Conservation (phyloP, 2,888 invertebrate species). For the Ptilodon capucinus region DNA sequence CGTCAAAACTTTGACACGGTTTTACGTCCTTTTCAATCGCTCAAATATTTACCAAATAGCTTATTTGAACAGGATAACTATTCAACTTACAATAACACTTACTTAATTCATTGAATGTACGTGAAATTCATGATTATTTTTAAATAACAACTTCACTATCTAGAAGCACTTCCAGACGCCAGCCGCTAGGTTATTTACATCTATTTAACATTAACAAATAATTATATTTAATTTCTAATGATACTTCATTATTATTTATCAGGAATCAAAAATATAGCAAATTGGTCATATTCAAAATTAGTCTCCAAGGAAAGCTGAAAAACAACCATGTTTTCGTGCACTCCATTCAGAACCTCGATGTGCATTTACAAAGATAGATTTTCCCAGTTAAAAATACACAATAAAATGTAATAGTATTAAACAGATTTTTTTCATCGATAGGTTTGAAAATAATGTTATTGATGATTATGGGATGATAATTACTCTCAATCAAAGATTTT, state of each 20-base stretch:
- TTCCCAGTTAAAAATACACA: too few relatives aligned
- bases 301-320: slow-evolving; percentile 74
- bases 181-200: slow-evolving; percentile 68
- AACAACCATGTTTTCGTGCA: slow-evolving; percentile 79
- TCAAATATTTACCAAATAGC: slow-evolving; percentile 12
- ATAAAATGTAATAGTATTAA: too few relatives aligned
- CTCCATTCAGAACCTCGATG: slow-evolving; percentile 50
- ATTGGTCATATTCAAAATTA: slow-evolving; percentile 55
- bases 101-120: slow-evolving; percentile 68
- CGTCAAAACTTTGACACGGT: slow-evolving; percentile 66
- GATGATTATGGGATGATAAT: too few relatives aligned
- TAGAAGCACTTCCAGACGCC: slow-evolving; percentile 66
- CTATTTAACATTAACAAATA: slow-evolving; percentile 47
- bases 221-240: slow-evolving; percentile 38
- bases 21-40: slow-evolving; percentile 32
- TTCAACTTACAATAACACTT: slow-evolving; percentile 50
- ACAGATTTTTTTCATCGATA: too few relatives aligned
- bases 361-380: slow-evolving; percentile 8
- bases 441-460: too few relatives aligned
- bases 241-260: slow-evolving; percentile 42
- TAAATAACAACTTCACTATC: slow-evolving; percentile 61
- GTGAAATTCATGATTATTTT: slow-evolving; percentile 67
- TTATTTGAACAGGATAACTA: slow-evolving; percentile 24
- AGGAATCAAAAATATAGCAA: slow-evolving; percentile 43
- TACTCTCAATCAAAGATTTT: too few relatives aligned